These are phyloP conservation scores for Aporophyla lueneburgensis DNA, from an alignment of 2,888 invertebrate species.

Conservation along the genomic window DNA sequence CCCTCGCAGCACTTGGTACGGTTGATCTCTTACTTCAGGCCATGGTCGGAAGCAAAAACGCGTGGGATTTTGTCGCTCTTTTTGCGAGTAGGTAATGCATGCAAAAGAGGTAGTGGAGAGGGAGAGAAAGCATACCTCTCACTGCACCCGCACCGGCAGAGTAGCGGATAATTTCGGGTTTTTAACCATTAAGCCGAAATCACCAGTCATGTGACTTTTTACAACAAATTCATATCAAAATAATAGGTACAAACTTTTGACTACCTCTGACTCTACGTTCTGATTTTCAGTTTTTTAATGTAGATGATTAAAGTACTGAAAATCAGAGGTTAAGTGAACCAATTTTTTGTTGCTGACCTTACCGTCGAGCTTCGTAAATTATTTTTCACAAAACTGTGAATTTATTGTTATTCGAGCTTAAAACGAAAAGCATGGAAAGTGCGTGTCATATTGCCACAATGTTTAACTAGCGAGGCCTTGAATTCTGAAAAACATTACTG, in stretches of 20 bases:
- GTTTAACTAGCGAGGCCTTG: constrained; percentile 16
- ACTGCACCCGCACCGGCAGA: neutral
- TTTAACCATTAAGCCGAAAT: neutral
- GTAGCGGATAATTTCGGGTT: neutral
- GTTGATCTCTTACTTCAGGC: neutral
- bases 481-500: neutral
- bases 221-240: neutral
- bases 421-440: constrained; percentile 3
- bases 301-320: neutral
- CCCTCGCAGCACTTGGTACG: neutral
- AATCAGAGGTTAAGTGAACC: neutral
- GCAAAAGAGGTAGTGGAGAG: neutral
- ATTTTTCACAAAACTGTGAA: neutral
- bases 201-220: neutral
- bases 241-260: neutral
- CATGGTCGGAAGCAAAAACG: neutral
- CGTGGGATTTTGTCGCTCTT: neutral
- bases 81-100: neutral
- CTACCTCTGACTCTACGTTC: neutral
- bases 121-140: neutral
- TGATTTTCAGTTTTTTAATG: too few relatives aligned
- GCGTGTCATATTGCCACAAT: neutral
- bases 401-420: neutral
- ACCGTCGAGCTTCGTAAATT: neutral
- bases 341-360: constrained; percentile 4